Base-by-base conservation (phyloP, 1,140 invertebrate genomes). In the Monomorium pharaonis region DNA sequence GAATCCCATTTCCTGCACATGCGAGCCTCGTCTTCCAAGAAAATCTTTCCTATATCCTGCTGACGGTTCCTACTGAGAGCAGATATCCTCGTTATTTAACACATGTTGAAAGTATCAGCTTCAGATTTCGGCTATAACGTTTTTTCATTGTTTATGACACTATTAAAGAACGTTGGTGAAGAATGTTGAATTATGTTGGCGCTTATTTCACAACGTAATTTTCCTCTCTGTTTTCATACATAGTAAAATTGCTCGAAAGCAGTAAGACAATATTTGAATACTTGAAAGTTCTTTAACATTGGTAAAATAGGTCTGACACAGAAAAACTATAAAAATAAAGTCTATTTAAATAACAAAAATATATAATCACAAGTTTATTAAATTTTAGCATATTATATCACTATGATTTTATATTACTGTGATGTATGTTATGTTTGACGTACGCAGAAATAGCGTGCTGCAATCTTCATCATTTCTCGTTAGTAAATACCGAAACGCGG, bases 1-100 rank as follows among this genome's bases (percentile, higher is more conserved):
- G 62, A 78, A 85, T 80, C 74, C 84, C 75, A 85, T 80, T 85
- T 85, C 74, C 84, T 85, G 75, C 62, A 77, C 75, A 85, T 47
- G 69, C 74, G 75, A 56, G 18, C 83, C 30, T 51, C 76, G 33
- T 60, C 56, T 63, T 27, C 72, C 56, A 63, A 84, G 81, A 84
- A 84, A 84, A 84, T 65, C 83, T 89, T 89, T 75, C 69, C 62
- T 74, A 65, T 63, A 77, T 83, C 78, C 78, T 74, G 78, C 37
- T 37, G 27, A 37, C 37, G 67, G 24, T 58, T 72, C 49, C 37
- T 33, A 44, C 24, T 10, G 51, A 21, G 37, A 21, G n/a, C 51
- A 80, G 76, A 37, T 65, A 27, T 44, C 21, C 37, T 83, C 67
- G 51, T 58, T 24, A 83, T 72, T 72, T 83, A 72, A 72, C 78